Conservation (phyloP, 2,888 invertebrate genomes). For the Lepidochrysops patricia region DNA sequence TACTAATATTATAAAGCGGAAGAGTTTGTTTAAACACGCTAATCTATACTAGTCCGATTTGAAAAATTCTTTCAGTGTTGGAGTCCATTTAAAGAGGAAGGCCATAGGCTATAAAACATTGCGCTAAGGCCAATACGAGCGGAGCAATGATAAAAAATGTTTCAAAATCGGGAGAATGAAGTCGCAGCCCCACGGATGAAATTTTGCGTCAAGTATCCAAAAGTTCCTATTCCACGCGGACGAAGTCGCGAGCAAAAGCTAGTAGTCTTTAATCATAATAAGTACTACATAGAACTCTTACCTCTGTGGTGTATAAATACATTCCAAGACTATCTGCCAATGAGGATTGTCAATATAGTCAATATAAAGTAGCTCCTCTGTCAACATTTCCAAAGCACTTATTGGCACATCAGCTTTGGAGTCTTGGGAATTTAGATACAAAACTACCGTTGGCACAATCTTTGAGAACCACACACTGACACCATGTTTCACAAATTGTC, state of each 20-base stretch:
- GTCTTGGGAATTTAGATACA: conserved; percentile 15
- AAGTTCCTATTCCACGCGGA: no score
- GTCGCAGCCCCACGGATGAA: no score
- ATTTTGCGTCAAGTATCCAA: no score
- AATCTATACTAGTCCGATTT: no score
- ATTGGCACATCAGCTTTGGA: conserved; percentile 23
- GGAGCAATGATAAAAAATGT: no score
- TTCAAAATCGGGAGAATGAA: no score
- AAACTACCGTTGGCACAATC: conserved; percentile 58
- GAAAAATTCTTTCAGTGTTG: no score
- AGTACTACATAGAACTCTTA: conserved; percentile 32
- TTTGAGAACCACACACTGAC: conserved; percentile 62
- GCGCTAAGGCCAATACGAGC: no score
- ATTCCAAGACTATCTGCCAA: conserved; percentile 52
- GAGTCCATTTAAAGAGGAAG: no score
- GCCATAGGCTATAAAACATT: no score
- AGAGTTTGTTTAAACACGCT: no score
- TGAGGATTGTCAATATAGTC: conserved; percentile 48
- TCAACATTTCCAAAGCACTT: conserved; percentile 54
- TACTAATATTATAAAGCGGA: no score
- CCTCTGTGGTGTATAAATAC: conserved; percentile 47
- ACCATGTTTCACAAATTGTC: conserved; percentile 46
- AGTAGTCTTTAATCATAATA: conserved; percentile 2
- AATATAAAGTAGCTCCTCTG: conserved; percentile 45
- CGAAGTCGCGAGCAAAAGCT: not conserved